A percentile compares a stretch with the other conserved stretches of the same genome.
phyloP scores from a whole-genome alignment of 2,797 vertebrate species.

The Pelochelys cantorii region DNA sequence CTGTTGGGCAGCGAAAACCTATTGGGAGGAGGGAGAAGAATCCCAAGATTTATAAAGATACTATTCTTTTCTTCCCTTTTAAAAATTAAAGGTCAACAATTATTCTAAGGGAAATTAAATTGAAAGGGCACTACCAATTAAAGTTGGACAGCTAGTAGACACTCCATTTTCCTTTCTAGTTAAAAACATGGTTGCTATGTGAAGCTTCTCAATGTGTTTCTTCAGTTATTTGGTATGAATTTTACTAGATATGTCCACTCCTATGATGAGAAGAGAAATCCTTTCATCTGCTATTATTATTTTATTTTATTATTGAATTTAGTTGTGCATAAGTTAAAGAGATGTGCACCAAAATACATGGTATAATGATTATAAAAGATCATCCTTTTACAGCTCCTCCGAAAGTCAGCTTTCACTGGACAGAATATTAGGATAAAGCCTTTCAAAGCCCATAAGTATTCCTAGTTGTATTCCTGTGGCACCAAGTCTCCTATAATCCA shows the following conservation, averaged over 20 bases:
- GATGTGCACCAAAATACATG: not conserved
- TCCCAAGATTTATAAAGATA: not conserved
- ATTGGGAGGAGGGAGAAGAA: not conserved
- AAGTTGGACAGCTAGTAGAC: conserved; percentile 49
- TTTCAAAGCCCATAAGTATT: conserved; percentile 1
- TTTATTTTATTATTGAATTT: conserved; percentile 3
- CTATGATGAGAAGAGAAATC: not conserved
- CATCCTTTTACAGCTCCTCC: conserved; percentile 29
- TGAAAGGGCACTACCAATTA: conserved; percentile 58
- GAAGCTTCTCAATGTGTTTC: conserved; percentile 34
- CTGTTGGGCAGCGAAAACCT: fast-evolving
- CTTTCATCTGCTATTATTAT: conserved; percentile 1
- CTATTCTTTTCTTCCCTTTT: conserved; percentile 8
- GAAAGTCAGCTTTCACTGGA: conserved; percentile 11
- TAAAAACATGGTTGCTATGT: conserved; percentile 57
- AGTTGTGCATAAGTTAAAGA: not conserved
- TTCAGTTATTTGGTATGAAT: conserved; percentile 50
- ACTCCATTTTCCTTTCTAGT: conserved; percentile 55
- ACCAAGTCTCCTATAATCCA: conserved; percentile 24
- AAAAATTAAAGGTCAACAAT: conserved; percentile 29
- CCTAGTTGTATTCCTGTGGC: not conserved
- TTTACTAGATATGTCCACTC: conserved; percentile 17
- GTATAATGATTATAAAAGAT: not conserved
- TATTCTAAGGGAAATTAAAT: conserved; percentile 58
- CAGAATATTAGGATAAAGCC: not conserved